Conservation (phyloP, 2,888 invertebrate genomes). For the Drosophila conformis region DNA sequence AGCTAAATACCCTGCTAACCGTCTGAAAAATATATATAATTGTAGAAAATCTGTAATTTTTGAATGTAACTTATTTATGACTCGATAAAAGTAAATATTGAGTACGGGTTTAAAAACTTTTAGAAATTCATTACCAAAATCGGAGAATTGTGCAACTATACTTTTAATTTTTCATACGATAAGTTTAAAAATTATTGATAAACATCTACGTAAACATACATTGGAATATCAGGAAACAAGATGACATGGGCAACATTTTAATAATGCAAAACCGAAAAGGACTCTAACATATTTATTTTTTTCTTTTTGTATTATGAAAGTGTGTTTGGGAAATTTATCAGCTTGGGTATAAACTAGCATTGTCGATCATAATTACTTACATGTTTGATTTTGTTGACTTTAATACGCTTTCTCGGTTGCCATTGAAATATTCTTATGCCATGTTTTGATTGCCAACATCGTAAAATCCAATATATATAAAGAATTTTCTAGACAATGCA, state of each 20-base stretch:
- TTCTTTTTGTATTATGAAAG: not conserved
- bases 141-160: not conserved
- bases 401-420: constrained; percentile 1
- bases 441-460: constrained; percentile 21
- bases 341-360: not conserved
- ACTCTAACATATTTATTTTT: not conserved
- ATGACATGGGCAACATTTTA: not conserved
- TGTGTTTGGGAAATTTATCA: not conserved
- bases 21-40: not conserved
- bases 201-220: not conserved
- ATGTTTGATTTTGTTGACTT: not conserved
- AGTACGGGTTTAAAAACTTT: not conserved
- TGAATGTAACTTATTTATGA: not conserved
- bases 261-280: not conserved
- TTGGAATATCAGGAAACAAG: not conserved
- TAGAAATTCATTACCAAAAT: not conserved
- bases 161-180: not conserved
- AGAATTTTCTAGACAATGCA: constrained; percentile 20
- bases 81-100: not conserved
- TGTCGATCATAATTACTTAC: constrained; percentile 4
- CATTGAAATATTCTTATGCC: constrained; percentile 5
- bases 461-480: constrained; percentile 3
- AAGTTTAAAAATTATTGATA: not conserved
- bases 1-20: constrained; percentile 27
- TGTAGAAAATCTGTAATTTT: not conserved